Evolutionary conservation across 2,888 invertebrate genomes (phyloP).

Genomic region (Torymus tubicola): DNA sequence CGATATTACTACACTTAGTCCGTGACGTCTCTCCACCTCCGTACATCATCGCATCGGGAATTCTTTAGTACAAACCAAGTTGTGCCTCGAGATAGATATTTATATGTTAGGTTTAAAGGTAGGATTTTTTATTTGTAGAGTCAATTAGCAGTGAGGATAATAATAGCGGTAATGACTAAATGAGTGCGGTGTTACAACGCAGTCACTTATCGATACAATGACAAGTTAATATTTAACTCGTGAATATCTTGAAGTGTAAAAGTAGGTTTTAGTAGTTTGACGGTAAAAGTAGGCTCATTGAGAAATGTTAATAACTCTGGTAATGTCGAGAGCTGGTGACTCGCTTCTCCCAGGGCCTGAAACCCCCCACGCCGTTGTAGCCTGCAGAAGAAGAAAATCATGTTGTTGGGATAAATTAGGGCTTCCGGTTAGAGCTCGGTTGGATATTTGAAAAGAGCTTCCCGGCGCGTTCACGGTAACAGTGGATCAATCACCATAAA

Average conservation of each 20-base stretch:
- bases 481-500: constrained; percentile 66
- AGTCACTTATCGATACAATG: too few relatives aligned
- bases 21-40: background rate
- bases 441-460: background rate
- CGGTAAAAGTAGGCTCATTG: too few relatives aligned
- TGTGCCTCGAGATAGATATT: background rate
- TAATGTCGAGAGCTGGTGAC: background rate
- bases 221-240: too few relatives aligned
- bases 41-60: constrained; percentile 27
- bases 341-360: background rate
- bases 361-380: background rate
- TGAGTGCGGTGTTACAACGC: too few relatives aligned
- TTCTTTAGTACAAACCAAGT: constrained; percentile 38
- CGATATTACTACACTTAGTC: constrained; percentile 29
- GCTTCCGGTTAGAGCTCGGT: background rate
- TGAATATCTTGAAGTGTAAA: too few relatives aligned
- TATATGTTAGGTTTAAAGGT: constrained; percentile 1
- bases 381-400: background rate
- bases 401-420: constrained; percentile 1
- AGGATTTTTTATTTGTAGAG: background rate
- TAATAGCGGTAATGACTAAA: too few relatives aligned
- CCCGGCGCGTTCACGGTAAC: constrained; percentile 57
- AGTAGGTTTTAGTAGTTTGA: too few relatives aligned
- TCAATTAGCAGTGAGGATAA: background rate
- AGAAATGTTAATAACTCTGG: too few relatives aligned